Percentiles rank a stretch among this genome's conserved stretches.
phyloP scores from a whole-genome alignment of 2,888 invertebrate genomes.

The Calliopum simillimum region DNA sequence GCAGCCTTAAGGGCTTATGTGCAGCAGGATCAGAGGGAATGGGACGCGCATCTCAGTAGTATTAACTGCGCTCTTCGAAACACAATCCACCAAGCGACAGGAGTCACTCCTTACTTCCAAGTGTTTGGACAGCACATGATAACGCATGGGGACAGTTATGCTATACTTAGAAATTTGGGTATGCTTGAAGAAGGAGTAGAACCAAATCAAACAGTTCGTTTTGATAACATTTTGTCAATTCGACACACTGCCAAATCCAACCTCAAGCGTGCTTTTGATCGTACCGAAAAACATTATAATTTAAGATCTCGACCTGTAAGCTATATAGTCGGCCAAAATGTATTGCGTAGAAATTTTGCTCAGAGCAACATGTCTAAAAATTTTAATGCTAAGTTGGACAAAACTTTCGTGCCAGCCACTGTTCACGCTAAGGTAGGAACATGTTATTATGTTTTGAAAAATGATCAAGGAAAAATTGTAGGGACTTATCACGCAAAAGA shows the following conservation, averaged over 20 bases:
- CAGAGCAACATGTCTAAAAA: too few species aligned
- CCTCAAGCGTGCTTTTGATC: too few species aligned
- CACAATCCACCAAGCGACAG: not conserved
- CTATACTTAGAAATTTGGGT: not conserved
- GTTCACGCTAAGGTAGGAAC: too few species aligned
- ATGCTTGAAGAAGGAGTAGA: not conserved
- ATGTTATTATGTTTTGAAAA: too few species aligned
- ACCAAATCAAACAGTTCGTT: not conserved
- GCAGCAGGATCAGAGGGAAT: not conserved
- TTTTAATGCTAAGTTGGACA: too few species aligned
- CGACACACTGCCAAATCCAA: too few species aligned
- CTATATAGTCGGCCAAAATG: too few species aligned
- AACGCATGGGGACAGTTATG: not conserved
- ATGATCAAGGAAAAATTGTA: not conserved
- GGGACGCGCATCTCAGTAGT: not conserved
- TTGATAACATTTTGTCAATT: too few species aligned
- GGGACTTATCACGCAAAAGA: constrained; percentile 29
- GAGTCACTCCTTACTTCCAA: not conserved
- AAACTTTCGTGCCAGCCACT: too few species aligned
- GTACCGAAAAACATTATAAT: too few species aligned
- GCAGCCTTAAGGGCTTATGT: not conserved
- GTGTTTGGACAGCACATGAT: constrained; percentile 1
- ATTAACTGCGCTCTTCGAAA: not conserved
- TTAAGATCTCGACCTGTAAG: too few species aligned
- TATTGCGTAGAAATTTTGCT: too few species aligned